A percentile compares a stretch with the other conserved stretches of the same genome.
Evolutionary conservation across 2,113 vertebrate species (phyloP).

Genomic region (Mirounga angustirostris): DNA sequence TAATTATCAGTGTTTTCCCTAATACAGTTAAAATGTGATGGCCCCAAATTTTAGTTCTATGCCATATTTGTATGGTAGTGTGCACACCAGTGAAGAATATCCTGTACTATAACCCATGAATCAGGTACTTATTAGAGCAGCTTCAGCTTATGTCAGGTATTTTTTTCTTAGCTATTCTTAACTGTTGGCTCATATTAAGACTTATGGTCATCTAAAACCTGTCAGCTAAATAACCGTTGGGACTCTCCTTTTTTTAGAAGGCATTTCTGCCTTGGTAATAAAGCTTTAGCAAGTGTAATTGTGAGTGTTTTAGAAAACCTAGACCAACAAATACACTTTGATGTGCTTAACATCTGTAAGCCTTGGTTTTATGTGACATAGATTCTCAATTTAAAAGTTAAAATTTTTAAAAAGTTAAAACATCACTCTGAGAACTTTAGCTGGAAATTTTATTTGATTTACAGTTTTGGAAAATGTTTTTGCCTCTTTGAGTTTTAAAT

Average conservation of each 20-base stretch:
- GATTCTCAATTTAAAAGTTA: conserved; percentile 41
- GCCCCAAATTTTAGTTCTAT: conserved; percentile 14
- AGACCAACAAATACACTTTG: conserved; percentile 5
- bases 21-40: conserved; percentile 64
- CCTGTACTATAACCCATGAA: not conserved
- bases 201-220: conserved; percentile 42
- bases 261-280: conserved; percentile 34
- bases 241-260: conserved; percentile 44
- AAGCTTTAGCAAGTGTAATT: not conserved
- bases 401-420: not conserved
- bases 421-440: conserved; percentile 3
- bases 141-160: not conserved
- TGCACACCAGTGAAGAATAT: conserved; percentile 15
- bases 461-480: conserved; percentile 50
- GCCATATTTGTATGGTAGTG: not conserved
- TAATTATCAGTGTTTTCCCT: conserved; percentile 59
- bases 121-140: conserved; percentile 26
- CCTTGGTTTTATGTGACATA: conserved; percentile 32
- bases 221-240: conserved; percentile 16
- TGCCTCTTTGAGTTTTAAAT: conserved; percentile 56
- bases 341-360: not conserved
- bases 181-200: conserved; percentile 50
- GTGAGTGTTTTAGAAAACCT: conserved; percentile 12
- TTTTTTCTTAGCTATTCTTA: conserved; percentile 54
- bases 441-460: conserved; percentile 24